Percentiles rank a stretch among this genome's conserved stretches.
These are phyloP conservation scores for Corythoichthys intestinalis DNA, from an alignment of 2,113 vertebrate species.

Conservation along the genomic window DNA sequence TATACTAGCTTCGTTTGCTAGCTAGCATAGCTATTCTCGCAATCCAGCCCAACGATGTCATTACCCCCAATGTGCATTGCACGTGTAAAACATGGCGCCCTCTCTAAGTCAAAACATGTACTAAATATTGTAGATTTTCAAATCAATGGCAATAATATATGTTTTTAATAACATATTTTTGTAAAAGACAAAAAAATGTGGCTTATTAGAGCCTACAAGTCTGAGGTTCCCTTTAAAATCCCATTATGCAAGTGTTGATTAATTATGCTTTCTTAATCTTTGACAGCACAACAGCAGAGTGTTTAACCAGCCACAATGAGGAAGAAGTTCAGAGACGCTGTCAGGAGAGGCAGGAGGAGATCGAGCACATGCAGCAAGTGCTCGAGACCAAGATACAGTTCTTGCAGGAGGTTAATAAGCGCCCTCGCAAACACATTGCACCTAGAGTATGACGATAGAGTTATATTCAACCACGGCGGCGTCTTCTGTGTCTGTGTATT, in stretches of 20 bases:
- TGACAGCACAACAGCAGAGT: conserved; percentile 80
- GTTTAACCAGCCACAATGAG: conserved; percentile 81
- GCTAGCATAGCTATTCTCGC: no score
- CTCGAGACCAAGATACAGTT: conserved; percentile 88
- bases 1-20: no score
- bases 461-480: neutral
- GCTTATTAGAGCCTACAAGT: no score
- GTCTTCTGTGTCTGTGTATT: conserved; percentile 1
- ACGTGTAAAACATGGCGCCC: no score
- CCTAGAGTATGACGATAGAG: neutral
- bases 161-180: no score
- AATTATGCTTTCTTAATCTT: neutral
- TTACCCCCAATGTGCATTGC: no score
- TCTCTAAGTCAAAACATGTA: no score
- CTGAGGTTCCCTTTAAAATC: neutral
- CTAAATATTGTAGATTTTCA: no score
- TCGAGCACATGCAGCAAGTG: conserved; percentile 81
- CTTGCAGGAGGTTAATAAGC: conserved; percentile 80
- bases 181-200: no score
- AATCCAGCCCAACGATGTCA: no score
- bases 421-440: neutral
- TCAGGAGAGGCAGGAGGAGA: conserved; percentile 84
- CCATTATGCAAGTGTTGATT: conserved; percentile 8
- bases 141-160: no score
- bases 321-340: conserved; percentile 77